Percentiles rank a stretch among this genome's conserved stretches.
These are phyloP conservation scores for Bombyx mandarina DNA, from an alignment of 1,140 invertebrate species.

Conservation along the genomic window DNA sequence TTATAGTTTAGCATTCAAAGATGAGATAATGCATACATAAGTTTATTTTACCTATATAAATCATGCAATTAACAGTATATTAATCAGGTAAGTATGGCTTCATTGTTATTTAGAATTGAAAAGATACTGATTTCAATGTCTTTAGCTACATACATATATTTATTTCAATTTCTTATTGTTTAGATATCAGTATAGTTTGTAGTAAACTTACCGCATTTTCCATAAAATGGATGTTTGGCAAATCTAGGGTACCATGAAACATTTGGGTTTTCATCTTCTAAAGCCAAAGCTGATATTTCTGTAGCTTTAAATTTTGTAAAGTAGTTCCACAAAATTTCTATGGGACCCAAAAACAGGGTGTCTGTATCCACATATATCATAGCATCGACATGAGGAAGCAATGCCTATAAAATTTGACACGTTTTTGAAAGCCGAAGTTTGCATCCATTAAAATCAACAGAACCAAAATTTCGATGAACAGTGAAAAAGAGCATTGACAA, in stretches of 20 bases:
- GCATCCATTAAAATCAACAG: not conserved
- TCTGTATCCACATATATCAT: slow-evolving; percentile 96
- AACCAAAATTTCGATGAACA: no score
- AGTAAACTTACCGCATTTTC: slow-evolving; percentile 77
- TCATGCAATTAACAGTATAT: no score
- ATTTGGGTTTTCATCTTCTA: slow-evolving; percentile 92
- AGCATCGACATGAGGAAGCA: slow-evolving; percentile 85
- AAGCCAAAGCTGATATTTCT: slow-evolving; percentile 89
- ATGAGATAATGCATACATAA: no score
- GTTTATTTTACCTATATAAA: no score
- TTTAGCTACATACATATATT: no score
- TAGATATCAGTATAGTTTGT: not conserved
- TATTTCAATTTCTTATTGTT: no score
- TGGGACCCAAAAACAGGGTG: slow-evolving; percentile 86
- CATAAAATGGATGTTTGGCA: slow-evolving; percentile 95
- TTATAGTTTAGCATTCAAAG: no score
- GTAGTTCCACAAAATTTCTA: slow-evolving; percentile 86
- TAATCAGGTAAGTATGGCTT: no score
- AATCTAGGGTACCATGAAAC: slow-evolving; percentile 97
- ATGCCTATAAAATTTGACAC: slow-evolving; percentile 70
- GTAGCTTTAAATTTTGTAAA: slow-evolving; percentile 88
- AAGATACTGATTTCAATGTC: no score
- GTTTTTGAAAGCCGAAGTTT: not conserved
- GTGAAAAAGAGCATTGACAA: no score
- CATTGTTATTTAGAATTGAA: no score